Evolutionary conservation across 2,888 invertebrate species (phyloP).

Genomic region (Schrankia costaestrigalis): DNA sequence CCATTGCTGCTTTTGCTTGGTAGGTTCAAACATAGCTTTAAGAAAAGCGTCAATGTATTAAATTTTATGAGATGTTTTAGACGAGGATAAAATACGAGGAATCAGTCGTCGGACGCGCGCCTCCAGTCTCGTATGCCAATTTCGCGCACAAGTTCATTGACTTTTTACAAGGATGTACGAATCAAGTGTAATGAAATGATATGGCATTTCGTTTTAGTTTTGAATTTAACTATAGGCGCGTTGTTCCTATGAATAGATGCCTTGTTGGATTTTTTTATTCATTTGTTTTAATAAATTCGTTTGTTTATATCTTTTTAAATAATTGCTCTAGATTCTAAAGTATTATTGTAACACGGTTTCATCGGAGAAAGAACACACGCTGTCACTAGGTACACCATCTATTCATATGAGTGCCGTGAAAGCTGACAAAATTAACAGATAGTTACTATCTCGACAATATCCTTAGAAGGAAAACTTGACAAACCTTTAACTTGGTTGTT

Average conservation of each 20-base stretch:
- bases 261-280: conserved; percentile 15
- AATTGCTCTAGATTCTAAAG: too few relatives aligned
- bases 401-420: too few relatives aligned
- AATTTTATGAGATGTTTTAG: conserved; percentile 1
- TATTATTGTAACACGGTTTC: too few relatives aligned
- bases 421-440: too few relatives aligned
- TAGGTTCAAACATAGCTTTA: background rate
- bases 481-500: too few relatives aligned
- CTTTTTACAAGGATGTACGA: conserved; percentile 56
- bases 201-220: conserved; percentile 48
- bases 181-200: conserved; percentile 51
- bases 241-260: conserved; percentile 31
- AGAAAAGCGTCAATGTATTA: conserved; percentile 9
- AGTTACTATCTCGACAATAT: too few relatives aligned
- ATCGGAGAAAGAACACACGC: too few relatives aligned
- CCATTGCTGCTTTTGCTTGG: conserved; percentile 27
- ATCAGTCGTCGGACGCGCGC: conserved; percentile 49
- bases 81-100: conserved; percentile 27
- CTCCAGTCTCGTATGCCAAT: conserved; percentile 68
- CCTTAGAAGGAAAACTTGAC: too few relatives aligned
- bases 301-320: too few relatives aligned
- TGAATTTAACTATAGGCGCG: conserved; percentile 29
- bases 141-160: conserved; percentile 78
- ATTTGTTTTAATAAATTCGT: too few relatives aligned
- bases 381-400: too few relatives aligned